Base-by-base conservation (phyloP, 2,113 vertebrate genomes). In the Tringa solitaria region DNA sequence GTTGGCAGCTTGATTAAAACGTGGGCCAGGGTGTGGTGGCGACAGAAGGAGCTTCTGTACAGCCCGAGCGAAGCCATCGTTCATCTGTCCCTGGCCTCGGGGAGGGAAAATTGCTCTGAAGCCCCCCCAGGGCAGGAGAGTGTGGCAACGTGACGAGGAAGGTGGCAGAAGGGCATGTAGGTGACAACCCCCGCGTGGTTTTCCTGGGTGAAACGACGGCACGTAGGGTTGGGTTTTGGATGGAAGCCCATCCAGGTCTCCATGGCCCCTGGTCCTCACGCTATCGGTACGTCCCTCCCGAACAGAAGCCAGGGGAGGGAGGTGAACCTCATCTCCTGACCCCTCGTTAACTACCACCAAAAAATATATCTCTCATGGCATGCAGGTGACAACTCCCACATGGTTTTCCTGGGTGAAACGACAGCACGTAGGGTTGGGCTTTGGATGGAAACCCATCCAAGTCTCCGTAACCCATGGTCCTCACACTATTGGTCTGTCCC, bases 321-420 rank as follows among this genome's bases (percentile, higher is more conserved):
- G 45, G 45, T 15, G 45, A 84, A 75, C 32, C 56, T 73, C 87
- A 89, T 43, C 43, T 93, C 78, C 82, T 12, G 6, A 35, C 14
- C 77, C 59, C 28, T 20, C 0, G 3, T 41, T 93, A 95, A 95
- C 90, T 95, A 73, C 87, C 78, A 68, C 84, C 65, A 56, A 83
- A 54, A 95, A 91, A 92, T 95, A 79, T 63, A 94, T 96, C 92
- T 83, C 91, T 97, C 95, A 87, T 26, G 82, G n/a, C 30, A 10
- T 2, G 3, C 1, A 18, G 35, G 2, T 2, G 46, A 50, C 32
- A 50, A 35, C 30, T 41, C 19, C n/a, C 5, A 20, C 41, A 26
- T 0, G 2, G 9, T 21, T 51, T 43, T 43, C 8, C n/a, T 6
- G 8, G 14, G 37, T 4, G 26, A 60, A 70, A 56, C 0, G 0